Percentiles rank a stretch among this genome's conserved stretches.
Evolutionary conservation across 2,113 vertebrate genomes (phyloP).

Genomic region (Pseudonaja textilis): DNA sequence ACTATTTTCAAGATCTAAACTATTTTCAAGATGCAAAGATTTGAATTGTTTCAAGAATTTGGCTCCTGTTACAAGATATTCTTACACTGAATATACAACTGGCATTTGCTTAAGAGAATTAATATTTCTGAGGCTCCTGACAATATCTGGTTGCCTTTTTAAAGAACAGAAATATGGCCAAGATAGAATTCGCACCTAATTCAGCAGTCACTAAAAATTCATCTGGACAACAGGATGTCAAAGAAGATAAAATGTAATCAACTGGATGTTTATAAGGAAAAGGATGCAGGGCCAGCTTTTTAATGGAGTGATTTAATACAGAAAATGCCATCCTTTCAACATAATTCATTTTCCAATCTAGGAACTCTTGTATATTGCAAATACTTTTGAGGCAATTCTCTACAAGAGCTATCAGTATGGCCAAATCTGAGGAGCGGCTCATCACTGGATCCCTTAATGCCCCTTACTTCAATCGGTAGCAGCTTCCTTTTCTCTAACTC

Average conservation of each 20-base stretch:
- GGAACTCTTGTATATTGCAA: not conserved
- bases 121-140: not conserved
- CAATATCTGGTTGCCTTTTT: not conserved
- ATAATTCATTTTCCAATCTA: not conserved
- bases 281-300: not conserved
- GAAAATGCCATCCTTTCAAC: not conserved
- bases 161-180: not conserved
- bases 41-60: not conserved
- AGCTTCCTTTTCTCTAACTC: not conserved
- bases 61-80: not conserved
- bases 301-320: not conserved
- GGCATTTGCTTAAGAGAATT: not conserved
- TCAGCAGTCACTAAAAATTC: not conserved
- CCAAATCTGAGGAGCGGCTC: not conserved
- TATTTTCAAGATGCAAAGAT: not conserved
- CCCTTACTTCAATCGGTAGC: not conserved
- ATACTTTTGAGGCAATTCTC: not conserved
- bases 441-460: not conserved
- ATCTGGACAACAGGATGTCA: not conserved
- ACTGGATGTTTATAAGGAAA: too few species aligned
- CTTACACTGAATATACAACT: not conserved
- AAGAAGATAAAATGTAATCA: not conserved
- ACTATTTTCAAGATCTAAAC: not conserved
- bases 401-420: not conserved
- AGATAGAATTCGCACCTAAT: not conserved